A percentile compares a stretch with the other conserved stretches of the same genome.
Evolutionary conservation across 2,113 vertebrate species (phyloP).

Genomic region (Pithys albifrons): DNA sequence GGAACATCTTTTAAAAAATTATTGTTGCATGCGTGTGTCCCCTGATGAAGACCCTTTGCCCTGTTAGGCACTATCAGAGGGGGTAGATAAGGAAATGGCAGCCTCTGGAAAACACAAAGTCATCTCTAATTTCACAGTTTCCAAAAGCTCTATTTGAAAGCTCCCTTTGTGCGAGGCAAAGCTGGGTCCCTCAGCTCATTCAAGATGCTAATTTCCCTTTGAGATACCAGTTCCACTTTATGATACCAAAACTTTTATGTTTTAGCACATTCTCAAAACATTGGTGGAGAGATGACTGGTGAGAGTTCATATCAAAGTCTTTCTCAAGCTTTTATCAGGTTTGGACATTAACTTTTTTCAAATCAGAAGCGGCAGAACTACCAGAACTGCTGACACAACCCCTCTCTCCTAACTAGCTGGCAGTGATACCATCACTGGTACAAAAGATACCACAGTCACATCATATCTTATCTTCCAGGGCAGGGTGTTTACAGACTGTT

Average conservation of each 20-base stretch:
- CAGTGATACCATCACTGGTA: constrained; percentile 18
- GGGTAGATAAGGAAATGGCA: not conserved
- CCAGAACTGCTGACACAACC: not conserved
- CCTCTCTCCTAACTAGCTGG: not conserved
- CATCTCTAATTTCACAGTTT: not conserved
- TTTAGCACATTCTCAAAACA: constrained; percentile 9
- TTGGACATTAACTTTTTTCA: not conserved
- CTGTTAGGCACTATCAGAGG: not conserved
- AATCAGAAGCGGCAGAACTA: not conserved
- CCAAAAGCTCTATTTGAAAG: not conserved
- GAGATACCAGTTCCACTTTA: not conserved
- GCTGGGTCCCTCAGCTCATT: not conserved
- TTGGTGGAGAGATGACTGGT: not conserved
- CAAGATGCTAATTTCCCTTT: not conserved
- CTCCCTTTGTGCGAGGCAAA: not conserved
- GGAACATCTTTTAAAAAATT: not conserved
- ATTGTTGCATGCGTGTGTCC: accelerated
- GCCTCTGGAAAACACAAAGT: not conserved
- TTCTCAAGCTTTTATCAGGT: constrained; percentile 43
- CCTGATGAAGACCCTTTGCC: not conserved
- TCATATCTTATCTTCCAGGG: not conserved
- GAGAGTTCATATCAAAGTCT: not conserved
- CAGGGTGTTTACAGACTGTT: constrained; percentile 28
- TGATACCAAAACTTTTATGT: not conserved
- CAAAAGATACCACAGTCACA: not conserved